Conservation (phyloP, 2,113 vertebrate species). For the Empidonax alnorum region DNA sequence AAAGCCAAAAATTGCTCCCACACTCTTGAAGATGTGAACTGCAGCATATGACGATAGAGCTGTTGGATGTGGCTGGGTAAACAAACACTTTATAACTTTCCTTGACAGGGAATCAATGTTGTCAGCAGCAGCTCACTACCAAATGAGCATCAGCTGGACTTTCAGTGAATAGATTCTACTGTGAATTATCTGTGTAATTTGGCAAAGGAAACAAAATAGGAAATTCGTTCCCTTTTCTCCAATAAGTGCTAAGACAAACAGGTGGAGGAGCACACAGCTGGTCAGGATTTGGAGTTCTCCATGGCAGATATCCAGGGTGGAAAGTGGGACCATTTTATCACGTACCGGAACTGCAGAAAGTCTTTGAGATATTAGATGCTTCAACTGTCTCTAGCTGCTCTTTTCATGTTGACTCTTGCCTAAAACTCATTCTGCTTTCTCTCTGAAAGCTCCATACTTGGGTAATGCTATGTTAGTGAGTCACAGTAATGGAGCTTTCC, state of each 20-base stretch:
- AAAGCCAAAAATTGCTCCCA: neutral
- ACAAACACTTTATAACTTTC: conserved; percentile 19
- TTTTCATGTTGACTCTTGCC: neutral
- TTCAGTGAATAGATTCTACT: neutral
- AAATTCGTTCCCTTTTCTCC: neutral
- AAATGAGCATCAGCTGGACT: neutral
- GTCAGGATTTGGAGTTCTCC: neutral
- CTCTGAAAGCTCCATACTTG: neutral
- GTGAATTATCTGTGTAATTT: neutral
- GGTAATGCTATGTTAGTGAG: neutral
- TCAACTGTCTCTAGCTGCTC: neutral
- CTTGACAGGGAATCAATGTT: neutral
- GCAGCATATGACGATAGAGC: neutral
- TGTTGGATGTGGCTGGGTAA: neutral
- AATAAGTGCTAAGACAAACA: neutral
- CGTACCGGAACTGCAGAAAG: neutral
- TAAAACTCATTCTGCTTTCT: neutral
- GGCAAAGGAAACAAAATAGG: neutral
- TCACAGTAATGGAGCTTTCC: neutral
- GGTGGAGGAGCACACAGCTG: neutral
- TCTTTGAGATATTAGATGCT: neutral
- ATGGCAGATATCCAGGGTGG: neutral
- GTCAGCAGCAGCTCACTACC: conserved; percentile 17
- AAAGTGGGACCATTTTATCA: neutral
- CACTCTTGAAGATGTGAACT: neutral